Percentiles rank a stretch among this genome's conserved stretches.
Conservation (phyloP, 2,113 vertebrate species). For the Candoia aspera region DNA sequence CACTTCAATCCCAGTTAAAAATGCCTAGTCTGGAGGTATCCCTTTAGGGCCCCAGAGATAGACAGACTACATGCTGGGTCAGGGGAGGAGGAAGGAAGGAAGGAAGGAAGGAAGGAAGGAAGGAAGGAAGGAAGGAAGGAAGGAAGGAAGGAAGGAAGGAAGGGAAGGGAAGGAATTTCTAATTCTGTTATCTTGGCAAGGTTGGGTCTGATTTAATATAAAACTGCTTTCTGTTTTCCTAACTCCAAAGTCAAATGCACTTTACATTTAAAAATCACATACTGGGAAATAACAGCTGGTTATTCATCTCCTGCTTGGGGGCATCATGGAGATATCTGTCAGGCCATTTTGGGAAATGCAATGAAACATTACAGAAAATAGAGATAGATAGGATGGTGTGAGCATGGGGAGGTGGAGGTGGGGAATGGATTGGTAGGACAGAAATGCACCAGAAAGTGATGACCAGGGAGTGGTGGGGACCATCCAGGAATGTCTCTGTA, state of each 20-base stretch:
- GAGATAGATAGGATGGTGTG: background rate
- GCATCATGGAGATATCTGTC: background rate
- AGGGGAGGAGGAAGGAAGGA: background rate
- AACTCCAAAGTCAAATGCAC: background rate
- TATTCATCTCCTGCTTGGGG: background rate
- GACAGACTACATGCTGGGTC: background rate
- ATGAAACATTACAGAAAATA: background rate
- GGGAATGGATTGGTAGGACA: background rate
- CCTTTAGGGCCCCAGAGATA: background rate
- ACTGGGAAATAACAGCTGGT: background rate
- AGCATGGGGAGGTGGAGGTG: background rate
- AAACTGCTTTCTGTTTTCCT: background rate
- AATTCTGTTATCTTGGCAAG: background rate
- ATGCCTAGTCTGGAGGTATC: background rate
- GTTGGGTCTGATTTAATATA: background rate
- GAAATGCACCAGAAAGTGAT: background rate
- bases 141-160: background rate
- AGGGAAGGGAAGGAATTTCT: background rate
- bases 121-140: background rate
- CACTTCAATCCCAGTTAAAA: background rate
- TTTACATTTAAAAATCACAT: background rate
- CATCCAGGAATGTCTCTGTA: background rate
- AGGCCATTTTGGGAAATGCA: background rate
- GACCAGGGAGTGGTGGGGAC: background rate
- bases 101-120: background rate